Evolutionary conservation across 2,888 invertebrate genomes (phyloP), one percentile per base, ranked within the genome.

Genomic region (Sialis lutaria): DNA sequence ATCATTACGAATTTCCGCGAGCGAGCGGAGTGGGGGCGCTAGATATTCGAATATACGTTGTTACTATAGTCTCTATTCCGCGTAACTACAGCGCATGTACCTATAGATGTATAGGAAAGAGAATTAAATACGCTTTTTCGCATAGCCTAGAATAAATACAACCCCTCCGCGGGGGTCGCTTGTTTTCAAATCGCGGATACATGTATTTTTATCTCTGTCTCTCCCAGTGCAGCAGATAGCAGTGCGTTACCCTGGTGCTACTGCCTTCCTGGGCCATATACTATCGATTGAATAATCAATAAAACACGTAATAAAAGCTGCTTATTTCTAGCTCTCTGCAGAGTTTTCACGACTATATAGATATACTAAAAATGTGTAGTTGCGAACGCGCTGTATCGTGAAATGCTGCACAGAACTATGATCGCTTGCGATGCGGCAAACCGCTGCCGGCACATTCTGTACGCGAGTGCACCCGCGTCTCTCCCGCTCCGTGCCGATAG

Each of bases 1-100:
- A 82, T 82, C 81, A 82, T 82, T 82, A 82, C 80, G 79, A 79
- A 70, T 71, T 72, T 72, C 71, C 65, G 76, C 75, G 77, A 68
- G 66, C 65, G 64, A 67, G 67, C 67, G 67, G 74, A 53, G 54
- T 31, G 45, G 42, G 35, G 42, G 41, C 42, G 35, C 48, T 48
- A 47, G 49, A 48, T 50, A 51, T 49, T 48, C 49, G 50, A 49
- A 35, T 22, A 22, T 48, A 45, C 50, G 48, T 42, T 47, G 46
- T 46, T 46, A 41, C 41, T 46, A 46, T 46, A 46, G 41, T 46
- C 34, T 42, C 22, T 46, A 50, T 50, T 22, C 22, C 22, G 22
- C 49, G 48, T 50, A 49, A 52, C 51, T 51, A 51, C 51, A 47
- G 51, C 51, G 50, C 49, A 49, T 47, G 47, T 47, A 46, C 46